These are phyloP conservation scores for Haemorhous mexicanus DNA, from an alignment of 2,113 vertebrate genomes.

Conservation along the genomic window DNA sequence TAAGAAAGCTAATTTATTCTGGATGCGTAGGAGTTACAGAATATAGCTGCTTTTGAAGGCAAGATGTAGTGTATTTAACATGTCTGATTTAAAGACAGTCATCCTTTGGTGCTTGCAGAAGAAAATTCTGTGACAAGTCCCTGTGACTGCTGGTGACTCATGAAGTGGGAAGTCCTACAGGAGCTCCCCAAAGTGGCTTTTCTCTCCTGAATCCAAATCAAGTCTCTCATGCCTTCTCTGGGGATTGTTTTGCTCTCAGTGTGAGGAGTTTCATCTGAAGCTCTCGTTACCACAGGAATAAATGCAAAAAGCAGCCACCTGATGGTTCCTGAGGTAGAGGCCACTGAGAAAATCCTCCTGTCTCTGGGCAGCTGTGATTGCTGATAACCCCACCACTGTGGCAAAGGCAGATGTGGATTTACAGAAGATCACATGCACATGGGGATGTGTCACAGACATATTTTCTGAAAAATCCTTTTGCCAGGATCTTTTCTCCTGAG, in stretches of 20 bases:
- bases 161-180: slow-evolving; percentile 46
- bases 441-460: no score
- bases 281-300: background rate
- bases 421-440: background rate
- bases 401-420: background rate
- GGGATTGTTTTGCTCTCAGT: background rate
- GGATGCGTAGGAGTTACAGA: slow-evolving; percentile 61
- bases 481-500: no score
- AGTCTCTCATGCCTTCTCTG: slow-evolving; percentile 21
- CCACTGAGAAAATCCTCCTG: background rate
- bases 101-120: slow-evolving; percentile 43
- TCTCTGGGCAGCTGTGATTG: background rate
- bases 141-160: slow-evolving; percentile 46
- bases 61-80: slow-evolving; percentile 47
- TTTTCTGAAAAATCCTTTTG: no score
- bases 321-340: background rate
- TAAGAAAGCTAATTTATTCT: slow-evolving; percentile 69
- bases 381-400: background rate
- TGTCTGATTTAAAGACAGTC: slow-evolving; percentile 62
- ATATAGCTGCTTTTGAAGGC: slow-evolving; percentile 46
- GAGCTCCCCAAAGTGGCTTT: slow-evolving; percentile 41
- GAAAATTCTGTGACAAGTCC: slow-evolving; percentile 43
- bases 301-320: background rate
- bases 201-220: slow-evolving; percentile 3
- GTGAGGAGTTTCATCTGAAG: background rate